phyloP scores from a whole-genome alignment of 2,113 vertebrate genomes.

The Tachuris rubrigastra region DNA sequence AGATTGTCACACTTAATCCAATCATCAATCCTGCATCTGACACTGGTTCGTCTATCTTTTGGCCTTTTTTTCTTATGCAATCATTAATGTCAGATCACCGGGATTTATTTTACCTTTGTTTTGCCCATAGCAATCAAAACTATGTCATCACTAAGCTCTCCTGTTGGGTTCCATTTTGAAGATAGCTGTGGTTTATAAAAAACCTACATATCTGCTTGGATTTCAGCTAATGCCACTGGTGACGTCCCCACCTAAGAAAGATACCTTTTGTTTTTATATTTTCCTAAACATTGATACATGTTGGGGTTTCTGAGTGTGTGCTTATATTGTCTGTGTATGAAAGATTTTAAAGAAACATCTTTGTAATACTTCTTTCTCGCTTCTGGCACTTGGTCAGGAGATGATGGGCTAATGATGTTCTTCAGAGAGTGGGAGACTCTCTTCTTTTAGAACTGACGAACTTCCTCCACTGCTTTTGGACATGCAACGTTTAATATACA shows the following conservation, averaged over 20 bases:
- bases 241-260: neutral
- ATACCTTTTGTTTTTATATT: neutral
- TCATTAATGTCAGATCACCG: neutral
- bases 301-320: neutral
- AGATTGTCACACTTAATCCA: neutral
- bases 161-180: neutral
- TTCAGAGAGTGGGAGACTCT: neutral
- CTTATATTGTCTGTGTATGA: neutral
- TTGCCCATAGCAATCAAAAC: neutral
- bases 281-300: neutral
- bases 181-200: neutral
- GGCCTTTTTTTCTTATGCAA: neutral
- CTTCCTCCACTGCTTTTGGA: neutral
- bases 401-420: neutral
- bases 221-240: neutral
- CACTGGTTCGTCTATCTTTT: neutral
- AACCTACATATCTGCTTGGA: neutral
- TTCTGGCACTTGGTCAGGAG: neutral
- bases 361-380: neutral
- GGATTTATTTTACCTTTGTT: neutral
- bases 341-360: neutral
- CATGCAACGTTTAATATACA: neutral
- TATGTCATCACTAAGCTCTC: neutral
- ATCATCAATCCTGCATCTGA: neutral
- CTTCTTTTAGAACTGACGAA: neutral